phyloP scores from a whole-genome alignment of 2,888 invertebrate genomes.

The Arctia plantaginis region DNA sequence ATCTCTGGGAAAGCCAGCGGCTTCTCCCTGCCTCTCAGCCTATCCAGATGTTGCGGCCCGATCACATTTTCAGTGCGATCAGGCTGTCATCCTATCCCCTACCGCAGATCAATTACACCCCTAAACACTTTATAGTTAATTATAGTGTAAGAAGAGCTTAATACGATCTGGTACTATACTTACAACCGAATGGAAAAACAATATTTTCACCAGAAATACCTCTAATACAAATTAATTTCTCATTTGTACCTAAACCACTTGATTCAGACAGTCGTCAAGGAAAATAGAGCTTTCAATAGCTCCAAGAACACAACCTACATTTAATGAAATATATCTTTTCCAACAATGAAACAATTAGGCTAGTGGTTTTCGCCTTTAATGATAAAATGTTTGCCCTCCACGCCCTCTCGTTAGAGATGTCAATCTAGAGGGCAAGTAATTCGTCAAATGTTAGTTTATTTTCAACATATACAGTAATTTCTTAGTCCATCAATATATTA shows the following conservation, averaged over 20 bases:
- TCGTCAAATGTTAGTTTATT: conserved; percentile 19
- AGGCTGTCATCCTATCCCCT: too few relatives aligned
- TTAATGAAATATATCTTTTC: conserved; percentile 1
- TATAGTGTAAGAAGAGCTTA: too few relatives aligned
- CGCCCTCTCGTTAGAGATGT: conserved; percentile 25
- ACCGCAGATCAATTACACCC: too few relatives aligned
- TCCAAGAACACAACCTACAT: neutral
- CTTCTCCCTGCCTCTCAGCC: too few relatives aligned
- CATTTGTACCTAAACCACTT: neutral
- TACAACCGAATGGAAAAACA: neutral
- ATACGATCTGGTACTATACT: neutral
- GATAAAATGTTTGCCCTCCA: conserved; percentile 18
- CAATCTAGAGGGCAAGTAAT: conserved; percentile 26
- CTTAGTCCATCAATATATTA: neutral
- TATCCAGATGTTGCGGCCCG: too few relatives aligned
- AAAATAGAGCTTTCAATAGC: neutral
- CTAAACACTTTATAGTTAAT: too few relatives aligned
- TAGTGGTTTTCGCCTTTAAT: conserved; percentile 19
- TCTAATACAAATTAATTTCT: neutral
- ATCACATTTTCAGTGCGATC: too few relatives aligned
- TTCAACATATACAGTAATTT: conserved; percentile 1
- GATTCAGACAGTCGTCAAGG: neutral
- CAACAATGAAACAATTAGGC: conserved; percentile 19
- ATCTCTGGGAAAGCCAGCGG: too few relatives aligned
- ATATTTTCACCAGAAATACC: neutral